Base-by-base conservation (phyloP, 2,797 vertebrate genomes). In the Catostomus latipinnis region DNA sequence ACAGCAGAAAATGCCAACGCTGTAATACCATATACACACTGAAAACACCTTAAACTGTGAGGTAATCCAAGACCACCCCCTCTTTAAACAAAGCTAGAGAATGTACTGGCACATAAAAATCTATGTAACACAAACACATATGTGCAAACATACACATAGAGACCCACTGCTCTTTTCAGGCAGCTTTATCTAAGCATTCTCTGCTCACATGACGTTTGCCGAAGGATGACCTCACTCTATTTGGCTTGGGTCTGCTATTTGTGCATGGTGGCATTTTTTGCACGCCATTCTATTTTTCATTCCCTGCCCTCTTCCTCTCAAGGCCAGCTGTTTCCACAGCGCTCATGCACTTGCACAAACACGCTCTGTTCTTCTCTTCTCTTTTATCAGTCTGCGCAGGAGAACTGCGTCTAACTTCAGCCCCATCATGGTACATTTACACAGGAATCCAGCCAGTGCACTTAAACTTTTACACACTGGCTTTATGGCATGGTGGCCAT, bases 301-400 rank as follows among this genome's bases (percentile, higher is more conserved):
- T 84, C 68, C 78, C 83, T 70, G 62, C 86, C 81, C 71, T 49
- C 71, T 81, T 81, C 82, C 71, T 80, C 76, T 18, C 72, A 76
- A 60, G 82, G 54, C 81, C 89, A 90, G 89, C 90, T 90, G 88
- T 86, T 82, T 83, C 81, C 89, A 88, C 86, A 89, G 57, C 22
- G n/a, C 9, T 4, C 5, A 48, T 82, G 43, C 3, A 6, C 82
- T 81, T 43, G 14, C 70, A 90, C 86, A 88, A 88, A 76, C 16
- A 77, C 74, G 69, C 74, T 62, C 70, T 86, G 86, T 87, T 88
- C 82, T 88, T 61, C 82, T 83, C 50, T 66, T 71, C 60, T 78
- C 50, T 34, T 88, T 87, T 84, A 90, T 89, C 86, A 88, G 83
- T 78, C 65, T 81, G 71, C 73, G 61, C 43, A 4, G 67, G 22